Conservation (phyloP, 2,797 vertebrate species). For the Catamblyrhynchus diadema region DNA sequence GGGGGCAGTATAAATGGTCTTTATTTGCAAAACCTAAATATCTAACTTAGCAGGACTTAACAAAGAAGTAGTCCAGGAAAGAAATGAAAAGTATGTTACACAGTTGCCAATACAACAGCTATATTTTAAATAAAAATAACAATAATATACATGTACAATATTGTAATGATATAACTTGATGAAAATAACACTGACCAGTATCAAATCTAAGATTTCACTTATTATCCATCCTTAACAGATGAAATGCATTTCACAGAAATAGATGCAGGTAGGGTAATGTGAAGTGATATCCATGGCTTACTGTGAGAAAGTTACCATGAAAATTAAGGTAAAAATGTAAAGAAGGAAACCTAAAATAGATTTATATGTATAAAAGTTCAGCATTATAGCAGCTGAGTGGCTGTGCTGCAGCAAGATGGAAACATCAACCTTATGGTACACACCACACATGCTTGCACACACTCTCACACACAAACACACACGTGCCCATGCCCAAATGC, state of each 20-base stretch:
- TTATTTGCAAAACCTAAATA: neutral
- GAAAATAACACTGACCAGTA: slow-evolving; percentile 34
- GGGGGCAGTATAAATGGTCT: neutral
- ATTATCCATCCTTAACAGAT: slow-evolving; percentile 22
- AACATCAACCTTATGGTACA: neutral
- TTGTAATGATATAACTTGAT: neutral
- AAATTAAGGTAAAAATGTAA: neutral
- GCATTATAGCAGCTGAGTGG: slow-evolving; percentile 18
- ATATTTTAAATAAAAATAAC: slow-evolving; percentile 51
- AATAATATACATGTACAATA: slow-evolving; percentile 44
- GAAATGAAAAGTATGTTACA: slow-evolving; percentile 29
- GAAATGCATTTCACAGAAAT: slow-evolving; percentile 31
- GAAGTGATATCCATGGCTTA: neutral
- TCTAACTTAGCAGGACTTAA: neutral
- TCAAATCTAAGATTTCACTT: slow-evolving; percentile 8
- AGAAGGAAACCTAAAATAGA: neutral
- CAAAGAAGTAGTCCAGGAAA: neutral
- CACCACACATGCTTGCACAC: neutral
- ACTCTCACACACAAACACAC: neutral
- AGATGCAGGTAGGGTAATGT: neutral
- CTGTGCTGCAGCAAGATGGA: neutral
- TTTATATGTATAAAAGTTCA: neutral
- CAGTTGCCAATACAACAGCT: neutral
- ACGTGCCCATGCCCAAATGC: neutral
- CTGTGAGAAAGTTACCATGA: neutral